Evolutionary conservation across 2,797 vertebrate species (phyloP), one percentile per base, ranked within the genome.

Genomic region (Simalia tracyae): DNA sequence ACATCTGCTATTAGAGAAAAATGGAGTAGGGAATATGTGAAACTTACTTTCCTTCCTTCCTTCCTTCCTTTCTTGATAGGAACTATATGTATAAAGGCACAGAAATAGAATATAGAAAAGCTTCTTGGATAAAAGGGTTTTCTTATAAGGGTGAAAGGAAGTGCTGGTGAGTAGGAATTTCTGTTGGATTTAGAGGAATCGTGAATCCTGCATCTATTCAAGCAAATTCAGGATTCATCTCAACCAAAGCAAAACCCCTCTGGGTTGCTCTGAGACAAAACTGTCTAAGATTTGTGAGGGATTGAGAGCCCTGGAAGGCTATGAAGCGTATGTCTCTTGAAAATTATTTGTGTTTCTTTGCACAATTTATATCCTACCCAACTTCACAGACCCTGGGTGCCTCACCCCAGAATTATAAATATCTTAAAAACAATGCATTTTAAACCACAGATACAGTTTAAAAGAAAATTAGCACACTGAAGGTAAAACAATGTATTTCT

Each of bases 1-100:
- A 96, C 96, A 97, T 97, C 95, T 96, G 96, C 95, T 97, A 97
- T 97, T 96, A 96, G 96, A 94, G 95, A 96, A 96, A 96, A 96
- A 95, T 95, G 94, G 93, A 95, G 94, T 96, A 96, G 95, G 96
- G 95, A 96, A 95, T 96, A 95, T 31, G 91, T 9, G 94, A 93
- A 90, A 57, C 92, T 88, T 7, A 0, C 6, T 8, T 54, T 5
- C 50, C 8, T 54, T 54, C 64, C n/a, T 66, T n/a, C 28, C 92
- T 91, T 86, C 81, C 94, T 93, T 93, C 50, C 89, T 0, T 91
- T 90, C 68, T 64, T 26, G 91, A 93, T 91, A 95, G 94, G 93
- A 91, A 90, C 31, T 31, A n/a, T 31, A 3, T 89, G 87, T 94
- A 94, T 64, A n/a, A 22, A 95, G 94, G 93, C 88, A 72, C 17